Conservation (phyloP, 1,140 invertebrate genomes). For the Panulirus ornatus region DNA sequence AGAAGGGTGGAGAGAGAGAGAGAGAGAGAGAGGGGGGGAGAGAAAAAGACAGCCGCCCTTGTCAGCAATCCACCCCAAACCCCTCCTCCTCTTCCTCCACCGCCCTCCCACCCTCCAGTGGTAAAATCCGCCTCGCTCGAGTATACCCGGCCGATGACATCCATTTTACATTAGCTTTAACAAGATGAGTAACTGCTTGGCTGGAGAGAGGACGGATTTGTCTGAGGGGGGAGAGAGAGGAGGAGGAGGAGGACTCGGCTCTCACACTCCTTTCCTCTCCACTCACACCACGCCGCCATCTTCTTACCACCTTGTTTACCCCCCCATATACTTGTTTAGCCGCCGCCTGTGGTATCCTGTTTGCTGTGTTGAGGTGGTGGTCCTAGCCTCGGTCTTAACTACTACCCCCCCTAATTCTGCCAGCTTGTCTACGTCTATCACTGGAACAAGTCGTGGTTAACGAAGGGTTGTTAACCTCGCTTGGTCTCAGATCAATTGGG, state of each 20-base stretch:
- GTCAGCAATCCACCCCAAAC: not conserved
- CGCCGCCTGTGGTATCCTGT: no score
- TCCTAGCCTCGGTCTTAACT: no score
- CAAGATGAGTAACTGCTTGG: conserved; percentile 58
- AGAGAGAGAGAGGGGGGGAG: not conserved
- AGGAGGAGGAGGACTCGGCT: not conserved
- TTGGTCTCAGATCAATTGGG: no score
- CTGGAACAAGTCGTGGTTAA: no score
- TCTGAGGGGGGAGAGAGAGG: conserved; percentile 12
- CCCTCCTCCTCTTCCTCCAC: not conserved
- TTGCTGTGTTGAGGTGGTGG: no score
- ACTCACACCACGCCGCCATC: not conserved
- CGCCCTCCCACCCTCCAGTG: not conserved
- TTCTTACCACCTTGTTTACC: not conserved
- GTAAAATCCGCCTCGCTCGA: not conserved
- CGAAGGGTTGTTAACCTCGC: no score
- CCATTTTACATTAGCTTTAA: conserved; percentile 66
- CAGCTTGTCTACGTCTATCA: no score
- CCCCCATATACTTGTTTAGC: no score
- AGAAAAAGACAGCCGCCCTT: not conserved
- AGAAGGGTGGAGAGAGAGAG: not conserved
- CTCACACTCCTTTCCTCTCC: not conserved
- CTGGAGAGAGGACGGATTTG: conserved; percentile 21
- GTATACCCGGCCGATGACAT: conserved; percentile 42
- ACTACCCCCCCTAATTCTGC: no score